Base-by-base conservation (phyloP, 1,140 invertebrate genomes). In the Orchesella cincta region DNA sequence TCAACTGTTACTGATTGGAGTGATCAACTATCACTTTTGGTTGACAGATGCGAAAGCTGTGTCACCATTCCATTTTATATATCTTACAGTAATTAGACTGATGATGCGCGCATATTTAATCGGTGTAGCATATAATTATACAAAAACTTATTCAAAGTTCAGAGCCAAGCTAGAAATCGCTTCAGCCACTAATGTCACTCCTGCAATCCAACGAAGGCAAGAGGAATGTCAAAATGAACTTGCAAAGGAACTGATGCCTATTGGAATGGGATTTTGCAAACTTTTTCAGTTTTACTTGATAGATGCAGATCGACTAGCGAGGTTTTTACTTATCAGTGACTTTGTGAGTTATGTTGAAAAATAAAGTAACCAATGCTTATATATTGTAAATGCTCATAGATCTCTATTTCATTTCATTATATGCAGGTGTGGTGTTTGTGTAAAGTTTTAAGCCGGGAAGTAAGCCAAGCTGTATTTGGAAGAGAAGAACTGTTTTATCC, bases 11-110 rank as follows among this genome's bases (percentile, higher is more conserved):
- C 62, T 76, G 5, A 71, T 76, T 33, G 75, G 75, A 29, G 75
- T 76, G 18, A 64, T 76, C 14, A 76, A 70, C 31, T 67, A 76
- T 70, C 75, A 76, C 46, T 46, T 70, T 3, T 76, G 62, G 62
- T 29, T 67, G 12, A 67, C 62, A 8, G 62, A 29, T 3, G 23
- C 62, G 26, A 33, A 12, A 5, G 2, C 28, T 18, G 62, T 67
- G 3, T 67, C 62, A 67, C 62, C 62, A 1, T 67, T 67, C n/a
- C 62, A 67, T 67, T 67, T 67, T 29, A 3, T 67, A 5, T 67
- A 67, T n/a, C n/a, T 67, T 26, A 67, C 62, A 31, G 62, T 33
- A 23, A 67, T 67, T 67, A 26, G 62, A 31, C 28, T 33, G 2
- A 3, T 33, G 31, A 67, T 67, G 12, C 26, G 62, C 2, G 62